A percentile compares a stretch with the other conserved stretches of the same genome.
phyloP scores from a whole-genome alignment of 2,113 vertebrate species.

The Clarias batrachus region DNA sequence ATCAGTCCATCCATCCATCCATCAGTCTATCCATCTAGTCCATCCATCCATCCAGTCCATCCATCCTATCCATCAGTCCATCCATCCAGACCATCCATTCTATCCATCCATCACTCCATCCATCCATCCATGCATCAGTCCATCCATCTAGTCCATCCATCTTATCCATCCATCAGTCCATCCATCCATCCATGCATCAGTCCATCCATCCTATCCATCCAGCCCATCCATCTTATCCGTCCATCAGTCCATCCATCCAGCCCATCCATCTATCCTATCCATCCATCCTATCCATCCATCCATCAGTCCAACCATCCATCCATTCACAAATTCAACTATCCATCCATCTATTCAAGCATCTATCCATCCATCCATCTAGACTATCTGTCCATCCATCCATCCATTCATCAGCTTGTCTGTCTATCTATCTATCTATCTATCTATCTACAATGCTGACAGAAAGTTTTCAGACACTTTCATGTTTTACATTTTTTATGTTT shows the following conservation, averaged over 20 bases:
- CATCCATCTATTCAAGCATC: not conserved
- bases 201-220: not conserved
- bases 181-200: not conserved
- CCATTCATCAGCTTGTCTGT: not conserved
- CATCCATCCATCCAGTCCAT: too few relatives aligned
- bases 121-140: not conserved
- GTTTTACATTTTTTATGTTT: too few relatives aligned
- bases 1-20: too few relatives aligned
- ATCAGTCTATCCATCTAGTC: too few relatives aligned
- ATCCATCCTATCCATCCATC: not conserved
- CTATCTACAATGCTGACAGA: not conserved
- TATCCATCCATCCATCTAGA: not conserved
- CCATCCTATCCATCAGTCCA: too few relatives aligned
- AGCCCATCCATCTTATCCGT: too few relatives aligned
- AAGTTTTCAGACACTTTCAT: too few relatives aligned
- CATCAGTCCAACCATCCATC: not conserved
- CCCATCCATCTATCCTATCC: not conserved
- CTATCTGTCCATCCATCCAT: not conserved
- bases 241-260: not conserved
- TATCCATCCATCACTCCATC: not conserved
- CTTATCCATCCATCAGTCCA: not conserved
- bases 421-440: not conserved
- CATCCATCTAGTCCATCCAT: not conserved
- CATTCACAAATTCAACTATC: not conserved
- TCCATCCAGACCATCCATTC: too few relatives aligned